Conservation (phyloP, 2,888 invertebrate species). For the Chydorus sphaericus region DNA sequence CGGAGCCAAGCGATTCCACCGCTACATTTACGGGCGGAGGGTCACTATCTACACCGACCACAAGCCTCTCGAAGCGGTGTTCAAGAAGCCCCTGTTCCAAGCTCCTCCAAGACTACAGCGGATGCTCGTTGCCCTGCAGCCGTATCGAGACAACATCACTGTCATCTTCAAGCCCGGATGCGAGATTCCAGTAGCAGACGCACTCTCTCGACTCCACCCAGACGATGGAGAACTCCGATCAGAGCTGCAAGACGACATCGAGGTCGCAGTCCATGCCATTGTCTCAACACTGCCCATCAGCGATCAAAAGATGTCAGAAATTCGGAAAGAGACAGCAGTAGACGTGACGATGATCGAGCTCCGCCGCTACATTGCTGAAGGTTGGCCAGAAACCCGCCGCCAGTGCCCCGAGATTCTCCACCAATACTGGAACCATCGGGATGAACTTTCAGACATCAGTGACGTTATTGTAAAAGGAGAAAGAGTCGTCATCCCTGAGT, state of each 20-base stretch:
- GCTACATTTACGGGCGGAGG: neutral
- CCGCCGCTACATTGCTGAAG: too few relatives aligned
- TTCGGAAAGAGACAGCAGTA: too few relatives aligned
- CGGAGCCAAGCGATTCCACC: neutral
- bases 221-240: too few relatives aligned
- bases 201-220: too few relatives aligned
- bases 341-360: too few relatives aligned
- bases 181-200: neutral
- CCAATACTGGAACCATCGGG: neutral
- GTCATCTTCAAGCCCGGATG: neutral
- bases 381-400: too few relatives aligned
- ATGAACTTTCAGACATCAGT: neutral
- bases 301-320: too few relatives aligned
- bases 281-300: too few relatives aligned
- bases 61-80: neutral
- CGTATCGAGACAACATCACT: too few relatives aligned
- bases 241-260: too few relatives aligned
- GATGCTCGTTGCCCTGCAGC: neutral
- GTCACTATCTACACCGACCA: neutral
- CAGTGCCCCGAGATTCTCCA: too few relatives aligned
- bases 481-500: neutral
- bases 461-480: neutral
- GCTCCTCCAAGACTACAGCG: neutral
- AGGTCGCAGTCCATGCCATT: too few relatives aligned
- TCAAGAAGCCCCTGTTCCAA: neutral